These are phyloP conservation scores for Xestoiulus laeticollis DNA, from an alignment of 2,888 invertebrate genomes.

Conservation along the genomic window DNA sequence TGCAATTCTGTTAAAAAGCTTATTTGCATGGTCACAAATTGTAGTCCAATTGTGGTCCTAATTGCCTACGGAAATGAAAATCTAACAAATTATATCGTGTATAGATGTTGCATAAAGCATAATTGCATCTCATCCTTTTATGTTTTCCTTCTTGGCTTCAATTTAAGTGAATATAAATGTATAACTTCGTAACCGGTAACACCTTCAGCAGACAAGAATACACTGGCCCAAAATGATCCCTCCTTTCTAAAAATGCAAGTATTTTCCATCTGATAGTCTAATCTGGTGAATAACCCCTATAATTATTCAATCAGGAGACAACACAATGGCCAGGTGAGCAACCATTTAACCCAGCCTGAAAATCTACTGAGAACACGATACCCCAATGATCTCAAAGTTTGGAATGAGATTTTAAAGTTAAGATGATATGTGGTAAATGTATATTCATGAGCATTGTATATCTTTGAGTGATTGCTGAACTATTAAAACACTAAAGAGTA, in stretches of 20 bases:
- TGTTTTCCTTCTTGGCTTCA: neutral
- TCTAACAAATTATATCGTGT: neutral
- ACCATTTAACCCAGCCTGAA: neutral
- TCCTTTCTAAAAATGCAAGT: neutral
- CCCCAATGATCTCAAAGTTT: neutral
- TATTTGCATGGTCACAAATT: neutral
- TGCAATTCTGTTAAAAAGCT: neutral
- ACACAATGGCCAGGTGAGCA: constrained; percentile 40
- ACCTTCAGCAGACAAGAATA: neutral
- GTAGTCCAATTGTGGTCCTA: neutral
- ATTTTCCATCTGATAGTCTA: constrained; percentile 33
- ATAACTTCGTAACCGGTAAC: neutral
- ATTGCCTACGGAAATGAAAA: neutral
- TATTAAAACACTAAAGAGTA: neutral
- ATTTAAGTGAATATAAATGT: neutral
- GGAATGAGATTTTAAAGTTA: too few species aligned
- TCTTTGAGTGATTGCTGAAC: neutral
- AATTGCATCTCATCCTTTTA: neutral
- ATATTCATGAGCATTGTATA: neutral
- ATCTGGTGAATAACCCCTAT: constrained; percentile 41
- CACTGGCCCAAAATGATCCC: neutral
- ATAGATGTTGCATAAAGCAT: neutral
- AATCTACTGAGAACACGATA: neutral
- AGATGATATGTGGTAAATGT: neutral
- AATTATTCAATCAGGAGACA: constrained; percentile 14